Base-by-base conservation (phyloP, 2,113 vertebrate genomes). In the Oncorhynchus mykiss region DNA sequence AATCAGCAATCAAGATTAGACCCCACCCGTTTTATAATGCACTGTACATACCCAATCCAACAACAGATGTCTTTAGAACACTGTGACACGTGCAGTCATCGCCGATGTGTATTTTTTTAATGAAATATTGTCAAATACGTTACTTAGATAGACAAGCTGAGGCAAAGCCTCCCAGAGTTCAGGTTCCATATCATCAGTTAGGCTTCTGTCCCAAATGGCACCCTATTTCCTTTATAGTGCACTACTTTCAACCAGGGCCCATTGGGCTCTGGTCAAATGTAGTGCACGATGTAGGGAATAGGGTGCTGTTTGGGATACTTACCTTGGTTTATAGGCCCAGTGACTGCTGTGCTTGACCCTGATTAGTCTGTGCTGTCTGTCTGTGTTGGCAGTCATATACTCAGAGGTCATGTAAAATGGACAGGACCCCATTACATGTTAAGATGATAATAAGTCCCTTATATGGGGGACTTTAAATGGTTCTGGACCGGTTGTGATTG, bases 371-470 rank as follows among this genome's bases (percentile, higher is more conserved):
- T 76, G 80, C 68, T 80, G 76, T 78, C 78, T 83, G 68, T 27
- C 74, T 75, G 77, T 79, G 78, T 77, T 85, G 84, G 76, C 83
- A 84, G 82, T 67, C 72, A 48, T 49, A 71, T 78, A 82, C 80
- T 79, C 76, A 76, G 77, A 90, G 86, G 89, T 90, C 84, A 84
- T 80, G 77, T 85, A 90, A 90, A 92, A 89, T 89, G 88, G 82
- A 78, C 80, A 79, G 78, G 83, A 84, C 78, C 90, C 90, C 88
- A 91, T 91, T 85, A 81, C 39, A 39, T 39, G 39, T 39, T 39
- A 39, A 39, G 8, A 39, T 39, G 39, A 8, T 39, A 39, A 34
- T 34, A 34, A 39, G 39, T 9, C 39, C 39, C 8, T 6, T 39
- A 39, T 9, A 39, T 34, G 34, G 34, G 34, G 34, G 34, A 34